A percentile compares a stretch with the other conserved stretches of the same genome.
Evolutionary conservation across 2,888 invertebrate genomes (phyloP).

Genomic region (Darwinula stevensoni): DNA sequence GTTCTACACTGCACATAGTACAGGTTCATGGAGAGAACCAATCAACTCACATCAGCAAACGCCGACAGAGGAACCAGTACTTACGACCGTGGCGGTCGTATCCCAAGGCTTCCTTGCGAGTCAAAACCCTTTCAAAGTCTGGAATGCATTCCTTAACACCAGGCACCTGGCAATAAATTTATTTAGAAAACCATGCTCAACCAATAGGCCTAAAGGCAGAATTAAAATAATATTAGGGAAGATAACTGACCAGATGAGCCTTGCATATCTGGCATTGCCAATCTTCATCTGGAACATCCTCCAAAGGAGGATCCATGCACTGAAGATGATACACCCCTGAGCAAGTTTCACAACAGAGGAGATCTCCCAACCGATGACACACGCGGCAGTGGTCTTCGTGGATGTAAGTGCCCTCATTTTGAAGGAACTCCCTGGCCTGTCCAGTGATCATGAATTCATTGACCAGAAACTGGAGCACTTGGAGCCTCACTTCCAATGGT

Average conservation of each 20-base stretch:
- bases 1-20: too few species aligned
- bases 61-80: constrained; percentile 81
- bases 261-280: constrained; percentile 90
- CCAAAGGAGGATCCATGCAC: constrained; percentile 79
- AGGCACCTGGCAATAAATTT: constrained; percentile 21
- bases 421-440: constrained; percentile 68
- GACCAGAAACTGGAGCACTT: constrained; percentile 61
- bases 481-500: constrained; percentile 39
- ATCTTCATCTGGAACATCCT: constrained; percentile 80
- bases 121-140: constrained; percentile 37
- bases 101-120: constrained; percentile 73
- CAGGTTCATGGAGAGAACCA: constrained; percentile 1
- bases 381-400: constrained; percentile 78
- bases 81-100: constrained; percentile 85
- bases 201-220: too few species aligned
- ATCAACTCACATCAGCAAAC: constrained; percentile 60
- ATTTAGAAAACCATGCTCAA: too few species aligned
- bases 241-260: constrained; percentile 65
- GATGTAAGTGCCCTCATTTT: constrained; percentile 57
- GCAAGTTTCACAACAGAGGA: constrained; percentile 90
- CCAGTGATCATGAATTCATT: constrained; percentile 81
- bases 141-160: constrained; percentile 82
- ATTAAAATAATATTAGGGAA: neutral
- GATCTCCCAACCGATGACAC: constrained; percentile 70
- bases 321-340: constrained; percentile 91